A percentile compares a stretch with the other conserved stretches of the same genome.
These are phyloP conservation scores for Ophion ventricosus DNA, from an alignment of 2,888 invertebrate genomes.

Conservation along the genomic window DNA sequence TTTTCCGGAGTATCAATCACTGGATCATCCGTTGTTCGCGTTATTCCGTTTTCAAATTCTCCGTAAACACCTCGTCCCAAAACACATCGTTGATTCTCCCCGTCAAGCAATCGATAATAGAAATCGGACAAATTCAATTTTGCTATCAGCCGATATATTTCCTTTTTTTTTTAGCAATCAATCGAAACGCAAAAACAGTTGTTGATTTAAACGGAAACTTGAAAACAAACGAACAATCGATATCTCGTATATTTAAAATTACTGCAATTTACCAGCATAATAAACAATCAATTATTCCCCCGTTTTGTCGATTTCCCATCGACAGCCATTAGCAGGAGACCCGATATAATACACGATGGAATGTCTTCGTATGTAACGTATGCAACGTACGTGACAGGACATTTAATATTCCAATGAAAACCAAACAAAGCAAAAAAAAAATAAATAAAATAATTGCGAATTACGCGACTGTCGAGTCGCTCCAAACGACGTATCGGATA, in stretches of 20 bases:
- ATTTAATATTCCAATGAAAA: constrained; percentile 10
- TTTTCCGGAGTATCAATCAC: constrained; percentile 18
- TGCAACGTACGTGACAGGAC: constrained; percentile 43
- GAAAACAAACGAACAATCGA: background rate
- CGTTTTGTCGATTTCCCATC: constrained; percentile 21
- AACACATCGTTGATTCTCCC: constrained; percentile 54
- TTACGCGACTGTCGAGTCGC: constrained; percentile 27
- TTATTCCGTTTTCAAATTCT: constrained; percentile 12
- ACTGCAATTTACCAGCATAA: no score
- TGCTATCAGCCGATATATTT: background rate
- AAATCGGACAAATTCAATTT: constrained; percentile 34
- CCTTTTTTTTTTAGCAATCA: background rate
- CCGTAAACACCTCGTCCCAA: constrained; percentile 38
- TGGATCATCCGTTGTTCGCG: constrained; percentile 46
- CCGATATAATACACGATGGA: constrained; percentile 25
- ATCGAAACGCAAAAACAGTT: background rate
- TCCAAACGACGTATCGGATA: constrained; percentile 27
- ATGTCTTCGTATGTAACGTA: constrained; percentile 42
- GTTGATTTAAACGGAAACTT: background rate
- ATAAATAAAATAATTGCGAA: constrained; percentile 39
- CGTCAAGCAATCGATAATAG: constrained; percentile 37
- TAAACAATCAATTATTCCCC: background rate
- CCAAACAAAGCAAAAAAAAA: background rate
- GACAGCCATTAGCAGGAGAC: constrained; percentile 29
- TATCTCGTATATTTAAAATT: no score